Evolutionary conservation across 2,888 invertebrate species (phyloP).

Genomic region (Eupithecia centaureata): DNA sequence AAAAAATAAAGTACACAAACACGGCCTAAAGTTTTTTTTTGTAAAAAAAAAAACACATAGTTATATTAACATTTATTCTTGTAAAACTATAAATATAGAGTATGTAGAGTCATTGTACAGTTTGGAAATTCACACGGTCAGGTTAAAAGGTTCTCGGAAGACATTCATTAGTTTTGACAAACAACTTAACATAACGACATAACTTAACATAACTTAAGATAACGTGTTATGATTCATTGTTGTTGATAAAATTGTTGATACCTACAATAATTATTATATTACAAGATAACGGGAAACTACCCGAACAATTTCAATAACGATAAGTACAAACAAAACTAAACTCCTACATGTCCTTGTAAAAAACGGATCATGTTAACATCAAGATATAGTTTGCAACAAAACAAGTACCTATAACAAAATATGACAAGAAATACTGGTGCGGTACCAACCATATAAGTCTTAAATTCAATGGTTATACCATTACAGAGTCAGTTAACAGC

Average conservation of each 20-base stretch:
- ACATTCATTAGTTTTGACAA: not conserved
- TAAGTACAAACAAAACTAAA: not conserved
- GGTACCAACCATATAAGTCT: not conserved
- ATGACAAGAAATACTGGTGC: not conserved
- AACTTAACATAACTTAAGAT: no score
- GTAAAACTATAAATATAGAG: not conserved
- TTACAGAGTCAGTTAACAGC: not conserved
- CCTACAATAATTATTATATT: no score
- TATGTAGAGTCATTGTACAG: not conserved
- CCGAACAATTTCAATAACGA: not conserved
- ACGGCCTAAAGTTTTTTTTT: no score
- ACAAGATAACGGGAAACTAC: not conserved
- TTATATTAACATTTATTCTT: no score
- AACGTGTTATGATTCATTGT: not conserved
- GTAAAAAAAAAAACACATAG: no score
- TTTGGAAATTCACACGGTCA: not conserved
- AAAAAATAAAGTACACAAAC: no score
- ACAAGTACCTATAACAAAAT: not conserved
- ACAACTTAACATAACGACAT: not conserved
- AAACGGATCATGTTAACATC: no score
- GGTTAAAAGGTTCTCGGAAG: not conserved
- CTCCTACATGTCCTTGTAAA: no score
- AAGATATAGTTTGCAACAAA: no score
- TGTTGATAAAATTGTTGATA: not conserved
- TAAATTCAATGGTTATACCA: not conserved